A percentile compares a stretch with the other conserved stretches of the same genome.
These are phyloP conservation scores for Pachyrhynchus sulphureomaculatus DNA, from an alignment of 1,140 invertebrate genomes.

Conservation along the genomic window DNA sequence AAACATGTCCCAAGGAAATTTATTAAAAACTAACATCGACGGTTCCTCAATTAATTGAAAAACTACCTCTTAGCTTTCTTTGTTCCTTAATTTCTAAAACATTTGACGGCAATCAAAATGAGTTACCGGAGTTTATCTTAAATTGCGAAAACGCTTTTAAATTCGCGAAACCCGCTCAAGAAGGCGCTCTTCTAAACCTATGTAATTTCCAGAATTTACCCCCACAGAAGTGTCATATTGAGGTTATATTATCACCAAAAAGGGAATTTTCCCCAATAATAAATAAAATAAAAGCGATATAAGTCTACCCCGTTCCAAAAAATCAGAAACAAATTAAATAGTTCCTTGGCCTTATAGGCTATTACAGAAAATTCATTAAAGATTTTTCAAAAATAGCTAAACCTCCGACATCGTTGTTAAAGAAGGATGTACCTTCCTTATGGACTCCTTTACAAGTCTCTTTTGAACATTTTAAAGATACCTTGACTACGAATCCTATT, in stretches of 20 bases:
- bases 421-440: slow-evolving; percentile 22
- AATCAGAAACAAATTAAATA: slow-evolving; percentile 40
- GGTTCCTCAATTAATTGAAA: too few species aligned
- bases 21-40: too few species aligned
- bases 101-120: too few species aligned
- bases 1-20: too few species aligned
- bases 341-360: slow-evolving; percentile 51
- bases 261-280: slow-evolving; percentile 52
- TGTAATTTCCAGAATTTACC: slow-evolving; percentile 37
- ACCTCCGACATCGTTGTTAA: slow-evolving; percentile 29
- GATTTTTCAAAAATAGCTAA: slow-evolving; percentile 30
- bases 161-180: too few species aligned
- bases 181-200: too few species aligned
- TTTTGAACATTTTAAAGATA: slow-evolving; percentile 49
- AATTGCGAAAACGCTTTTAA: too few species aligned
- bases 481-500: slow-evolving; percentile 48
- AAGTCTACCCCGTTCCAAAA: slow-evolving; percentile 49
- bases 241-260: slow-evolving; percentile 43
- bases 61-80: too few species aligned
- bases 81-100: too few species aligned
- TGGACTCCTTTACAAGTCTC: slow-evolving; percentile 33
- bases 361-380: slow-evolving; percentile 34
- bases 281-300: slow-evolving; percentile 49
- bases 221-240: slow-evolving; percentile 42
- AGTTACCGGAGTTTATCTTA: too few species aligned